Base-by-base conservation (phyloP, 2,888 invertebrate species). In the Polydrusus pterygomalis region DNA sequence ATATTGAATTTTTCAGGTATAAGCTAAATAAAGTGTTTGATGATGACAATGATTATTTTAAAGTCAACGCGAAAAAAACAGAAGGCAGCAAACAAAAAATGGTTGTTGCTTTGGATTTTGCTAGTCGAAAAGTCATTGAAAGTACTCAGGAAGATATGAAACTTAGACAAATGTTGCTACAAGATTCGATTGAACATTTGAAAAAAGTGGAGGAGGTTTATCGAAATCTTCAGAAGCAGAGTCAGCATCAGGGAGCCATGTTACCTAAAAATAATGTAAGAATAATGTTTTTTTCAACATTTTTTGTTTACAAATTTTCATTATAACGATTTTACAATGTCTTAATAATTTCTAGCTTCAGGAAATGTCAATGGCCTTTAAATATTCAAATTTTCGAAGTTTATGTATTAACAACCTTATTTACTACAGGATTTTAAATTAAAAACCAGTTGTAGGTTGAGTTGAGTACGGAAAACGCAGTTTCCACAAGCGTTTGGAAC, bases 11-110 rank as follows among this genome's bases (percentile, higher is more conserved):
- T 38, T 80, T 72, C 69, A 84, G 83, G 51, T 84, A 79, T 9
- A 83, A 82, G 77, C 80, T 95, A 71, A 94, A 93, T 2, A 92
- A 91, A 84, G 95, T 97, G 7, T 96, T 95, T 56, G 98, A 99
- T 86, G 98, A 98, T 85, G 97, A 98, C 86, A 92, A 94, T 79
- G 98, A 98, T 87, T 98, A 98, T 87, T 99, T 96, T 86, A 92
- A 93, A 83, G 91, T 93, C 43, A 92, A 92, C 83, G 95, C 95
- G 80, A 93, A 93, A 25, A 95, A 97, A 85, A 90, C 79, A 13
- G 81, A 79, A 18, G 83, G 86, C 0, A 85, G 80, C 56, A 85
- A 83, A 77, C 80, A 81, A 58, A 86, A 87, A 78, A 83, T 87
- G 83, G 85, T 86, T 47, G 78, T 87, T 40, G 86, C 87, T 5